Evolutionary conservation across 2,797 vertebrate genomes (phyloP).

Genomic region (Microctenopoma stevenorrisi): DNA sequence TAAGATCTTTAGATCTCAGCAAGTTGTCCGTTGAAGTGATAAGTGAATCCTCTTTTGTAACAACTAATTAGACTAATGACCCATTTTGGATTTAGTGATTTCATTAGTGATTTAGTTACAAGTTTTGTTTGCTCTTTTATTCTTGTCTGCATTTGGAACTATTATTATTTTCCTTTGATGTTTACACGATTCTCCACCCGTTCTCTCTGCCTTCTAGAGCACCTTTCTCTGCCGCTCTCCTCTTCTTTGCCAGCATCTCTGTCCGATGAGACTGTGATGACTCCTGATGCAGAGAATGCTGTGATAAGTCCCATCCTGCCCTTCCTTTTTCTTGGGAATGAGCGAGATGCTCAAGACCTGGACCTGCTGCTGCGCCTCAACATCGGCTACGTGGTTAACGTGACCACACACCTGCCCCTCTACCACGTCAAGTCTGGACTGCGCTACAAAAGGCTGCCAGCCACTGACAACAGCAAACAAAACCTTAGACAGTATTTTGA

Average conservation of each 20-base stretch:
- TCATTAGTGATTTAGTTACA: not conserved
- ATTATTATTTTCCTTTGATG: not conserved
- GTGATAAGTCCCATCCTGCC: slow-evolving; percentile 89
- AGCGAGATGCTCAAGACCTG: slow-evolving; percentile 88
- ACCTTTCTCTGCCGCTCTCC: slow-evolving; percentile 84
- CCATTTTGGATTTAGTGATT: slow-evolving; percentile 17
- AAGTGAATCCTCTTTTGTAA: not conserved
- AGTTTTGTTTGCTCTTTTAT: not conserved
- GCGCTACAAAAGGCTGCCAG: slow-evolving; percentile 89
- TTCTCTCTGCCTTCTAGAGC: slow-evolving; percentile 66
- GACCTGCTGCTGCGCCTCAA: slow-evolving; percentile 85
- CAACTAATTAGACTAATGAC: not conserved
- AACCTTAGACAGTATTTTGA: slow-evolving; percentile 92
- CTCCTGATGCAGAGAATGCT: slow-evolving; percentile 88
- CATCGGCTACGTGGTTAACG: slow-evolving; percentile 88
- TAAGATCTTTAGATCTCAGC: slow-evolving; percentile 1
- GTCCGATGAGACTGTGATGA: slow-evolving; percentile 84
- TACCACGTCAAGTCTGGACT: slow-evolving; percentile 86
- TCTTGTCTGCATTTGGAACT: not conserved
- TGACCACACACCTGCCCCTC: slow-evolving; percentile 90
- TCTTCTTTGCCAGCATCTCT: slow-evolving; percentile 84
- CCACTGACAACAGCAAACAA: slow-evolving; percentile 91
- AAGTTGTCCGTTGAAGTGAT: not conserved
- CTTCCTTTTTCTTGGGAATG: slow-evolving; percentile 89
- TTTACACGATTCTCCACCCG: not conserved